phyloP scores from a whole-genome alignment of 2,888 invertebrate genomes.

The Lamproptera curius region DNA sequence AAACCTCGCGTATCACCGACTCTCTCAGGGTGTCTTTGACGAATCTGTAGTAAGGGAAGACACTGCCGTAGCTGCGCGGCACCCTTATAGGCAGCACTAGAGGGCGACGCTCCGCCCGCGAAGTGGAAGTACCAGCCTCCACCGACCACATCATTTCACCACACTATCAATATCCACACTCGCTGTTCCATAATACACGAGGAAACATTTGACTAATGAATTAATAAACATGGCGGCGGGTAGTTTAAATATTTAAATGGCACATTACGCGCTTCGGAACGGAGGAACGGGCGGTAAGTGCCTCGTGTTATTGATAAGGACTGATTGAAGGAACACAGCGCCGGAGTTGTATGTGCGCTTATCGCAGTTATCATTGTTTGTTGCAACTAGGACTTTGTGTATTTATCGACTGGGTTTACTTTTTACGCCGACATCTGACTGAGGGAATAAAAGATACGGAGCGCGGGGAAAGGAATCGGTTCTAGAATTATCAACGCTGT shows the following conservation, averaged over 20 bases:
- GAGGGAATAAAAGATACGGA: too few relatives aligned
- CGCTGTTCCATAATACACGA: background rate
- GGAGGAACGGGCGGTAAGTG: conserved; percentile 32
- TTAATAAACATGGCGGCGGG: conserved; percentile 24
- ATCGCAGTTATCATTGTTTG: conserved; percentile 69
- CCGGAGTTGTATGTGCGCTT: conserved; percentile 41
- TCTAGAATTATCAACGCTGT: too few relatives aligned
- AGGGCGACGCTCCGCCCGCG: conserved; percentile 53
- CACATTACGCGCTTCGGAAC: conserved; percentile 7
- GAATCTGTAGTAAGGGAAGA: conserved; percentile 80
- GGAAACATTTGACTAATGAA: background rate
- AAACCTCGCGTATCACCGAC: conserved; percentile 49
- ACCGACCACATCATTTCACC: conserved; percentile 41
- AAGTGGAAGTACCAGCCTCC: conserved; percentile 43
- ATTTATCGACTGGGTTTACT: conserved; percentile 22
- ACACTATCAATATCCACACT: conserved; percentile 32
- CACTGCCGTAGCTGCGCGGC: conserved; percentile 79
- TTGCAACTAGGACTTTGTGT: conserved; percentile 35
- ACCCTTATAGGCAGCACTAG: conserved; percentile 58
- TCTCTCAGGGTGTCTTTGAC: conserved; percentile 68
- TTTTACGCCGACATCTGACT: conserved; percentile 6
- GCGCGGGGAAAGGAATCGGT: too few relatives aligned
- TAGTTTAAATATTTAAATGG: conserved; percentile 21
- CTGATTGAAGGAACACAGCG: conserved; percentile 50
- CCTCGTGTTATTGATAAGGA: conserved; percentile 55